Evolutionary conservation across 2,113 vertebrate species (phyloP).

Genomic region (Carettochelys insculpta): DNA sequence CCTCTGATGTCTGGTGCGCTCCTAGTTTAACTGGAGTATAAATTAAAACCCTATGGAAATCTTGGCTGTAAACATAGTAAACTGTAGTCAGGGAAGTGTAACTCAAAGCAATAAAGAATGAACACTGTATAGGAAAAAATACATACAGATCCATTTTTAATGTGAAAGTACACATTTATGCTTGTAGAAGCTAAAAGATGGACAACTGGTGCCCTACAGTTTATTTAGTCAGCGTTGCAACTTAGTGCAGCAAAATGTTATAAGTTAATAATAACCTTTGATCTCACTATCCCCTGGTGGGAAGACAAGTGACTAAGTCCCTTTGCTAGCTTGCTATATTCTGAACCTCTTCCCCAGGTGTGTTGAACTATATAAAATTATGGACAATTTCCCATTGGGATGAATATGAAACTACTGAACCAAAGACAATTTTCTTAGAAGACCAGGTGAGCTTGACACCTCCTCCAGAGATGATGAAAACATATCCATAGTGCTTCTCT

Average conservation of each 20-base stretch:
- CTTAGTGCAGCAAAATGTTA: slow-evolving; percentile 28
- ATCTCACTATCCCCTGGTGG: slow-evolving; percentile 34
- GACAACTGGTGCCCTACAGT: not conserved
- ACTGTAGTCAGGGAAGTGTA: slow-evolving; percentile 65
- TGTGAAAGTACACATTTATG: slow-evolving; percentile 40
- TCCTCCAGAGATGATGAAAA: slow-evolving; percentile 10
- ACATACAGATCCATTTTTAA: slow-evolving; percentile 47
- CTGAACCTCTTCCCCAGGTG: slow-evolving; percentile 31
- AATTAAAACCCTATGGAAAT: slow-evolving; percentile 67
- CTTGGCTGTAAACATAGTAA: slow-evolving; percentile 66
- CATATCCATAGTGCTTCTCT: not conserved
- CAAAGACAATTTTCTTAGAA: slow-evolving; percentile 38
- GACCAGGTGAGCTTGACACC: slow-evolving; percentile 23
- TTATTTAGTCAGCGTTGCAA: slow-evolving; percentile 44
- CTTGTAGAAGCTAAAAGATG: slow-evolving; percentile 43
- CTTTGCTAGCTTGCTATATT: slow-evolving; percentile 44
- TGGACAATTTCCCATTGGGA: slow-evolving; percentile 7
- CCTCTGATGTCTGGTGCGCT: slow-evolving; percentile 26
- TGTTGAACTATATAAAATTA: slow-evolving; percentile 52
- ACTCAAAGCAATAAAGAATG: slow-evolving; percentile 58
- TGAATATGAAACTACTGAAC: slow-evolving; percentile 21
- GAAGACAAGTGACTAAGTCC: slow-evolving; percentile 46
- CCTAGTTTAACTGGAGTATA: slow-evolving; percentile 57
- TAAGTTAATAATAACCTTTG: slow-evolving; percentile 45
- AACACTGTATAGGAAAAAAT: slow-evolving; percentile 54